phyloP scores from a whole-genome alignment of 2,797 vertebrate genomes.

The Agapornis canus region DNA sequence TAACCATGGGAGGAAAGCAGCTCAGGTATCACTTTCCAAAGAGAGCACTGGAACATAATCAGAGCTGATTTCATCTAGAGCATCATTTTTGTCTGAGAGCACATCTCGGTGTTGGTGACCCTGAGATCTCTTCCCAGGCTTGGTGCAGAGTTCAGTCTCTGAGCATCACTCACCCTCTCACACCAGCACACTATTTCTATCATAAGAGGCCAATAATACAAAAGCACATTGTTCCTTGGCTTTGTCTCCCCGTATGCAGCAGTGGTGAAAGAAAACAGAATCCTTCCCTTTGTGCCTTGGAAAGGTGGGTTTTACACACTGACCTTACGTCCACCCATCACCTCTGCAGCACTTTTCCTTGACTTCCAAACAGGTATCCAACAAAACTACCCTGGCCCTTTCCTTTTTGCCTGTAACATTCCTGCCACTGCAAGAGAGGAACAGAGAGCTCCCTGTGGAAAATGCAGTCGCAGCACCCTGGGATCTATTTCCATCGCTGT shows the following conservation, averaged over 20 bases:
- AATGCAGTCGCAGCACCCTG: neutral
- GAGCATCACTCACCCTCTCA: rapidly evolving
- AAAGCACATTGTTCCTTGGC: neutral
- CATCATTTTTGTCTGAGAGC: neutral
- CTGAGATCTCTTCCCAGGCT: neutral
- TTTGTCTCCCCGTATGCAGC: neutral
- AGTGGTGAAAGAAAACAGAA: rapidly evolving
- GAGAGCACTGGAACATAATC: neutral
- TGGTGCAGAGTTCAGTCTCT: rapidly evolving
- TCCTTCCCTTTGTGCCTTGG: neutral
- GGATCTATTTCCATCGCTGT: neutral
- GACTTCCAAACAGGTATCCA: neutral
- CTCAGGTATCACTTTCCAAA: neutral
- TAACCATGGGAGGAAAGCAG: neutral
- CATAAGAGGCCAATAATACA: neutral
- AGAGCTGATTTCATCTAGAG: neutral
- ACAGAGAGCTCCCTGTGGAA: rapidly evolving
- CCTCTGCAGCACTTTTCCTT: neutral
- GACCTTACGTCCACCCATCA: neutral
- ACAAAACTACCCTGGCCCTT: neutral
- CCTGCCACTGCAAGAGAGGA: neutral
- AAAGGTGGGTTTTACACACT: neutral
- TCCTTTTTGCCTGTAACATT: neutral
- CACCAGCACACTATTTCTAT: neutral
- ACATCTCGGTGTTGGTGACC: rapidly evolving